Base-by-base conservation (phyloP, 2,113 vertebrate genomes). In the Ptilorrhoa leucosticta region DNA sequence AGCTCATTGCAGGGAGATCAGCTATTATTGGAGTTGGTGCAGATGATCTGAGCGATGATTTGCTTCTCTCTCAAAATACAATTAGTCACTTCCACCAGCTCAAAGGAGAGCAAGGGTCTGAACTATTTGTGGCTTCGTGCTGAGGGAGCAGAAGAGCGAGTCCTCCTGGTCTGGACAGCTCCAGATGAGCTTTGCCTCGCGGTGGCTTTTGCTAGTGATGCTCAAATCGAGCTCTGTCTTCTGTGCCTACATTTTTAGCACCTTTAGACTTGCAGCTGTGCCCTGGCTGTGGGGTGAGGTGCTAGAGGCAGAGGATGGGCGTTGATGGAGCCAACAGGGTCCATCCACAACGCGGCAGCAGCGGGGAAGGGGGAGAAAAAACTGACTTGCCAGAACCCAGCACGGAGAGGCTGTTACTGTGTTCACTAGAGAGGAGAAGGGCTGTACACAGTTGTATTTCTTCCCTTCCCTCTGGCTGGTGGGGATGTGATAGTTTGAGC, bases 391-490 rank as follows among this genome's bases (percentile, higher is more conserved):
- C 45, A 48, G 84, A 57, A 48, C 23, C 28, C 42, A 50, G 30
- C 53, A 10, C 0, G 0, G 48, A 57, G 50, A 15, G 9, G 23
- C 37, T 42, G 68, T 21, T 45, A 5, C 7, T 86, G 28, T 33
- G 50, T 13, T 89, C 15, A 5, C 26, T n/a, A 1, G 23, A 21
- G 37, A 47, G 45, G 13, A 53, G 48, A 37, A 63, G 31, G 15
- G 28, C 47, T 1, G 0, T 6, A 5, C 1, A 1, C 64, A 24
- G n/a, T 37, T 1, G 1, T 27, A 11, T 19, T 71, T n/a, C n/a
- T 53, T 44, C 76, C 31, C 71, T 83, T n/a, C 28, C 39, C 13
- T 33, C 42, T 40, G 70, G 1, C 30, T 60, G 39, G 4, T 31
- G 65, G 47, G 37, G 53, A 22, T 58, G 71, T 4, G 16, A 2